Percentiles rank a stretch among this genome's conserved stretches.
These are phyloP conservation scores for Trachelus troglodyta DNA, from an alignment of 2,888 invertebrate species.

Conservation along the genomic window DNA sequence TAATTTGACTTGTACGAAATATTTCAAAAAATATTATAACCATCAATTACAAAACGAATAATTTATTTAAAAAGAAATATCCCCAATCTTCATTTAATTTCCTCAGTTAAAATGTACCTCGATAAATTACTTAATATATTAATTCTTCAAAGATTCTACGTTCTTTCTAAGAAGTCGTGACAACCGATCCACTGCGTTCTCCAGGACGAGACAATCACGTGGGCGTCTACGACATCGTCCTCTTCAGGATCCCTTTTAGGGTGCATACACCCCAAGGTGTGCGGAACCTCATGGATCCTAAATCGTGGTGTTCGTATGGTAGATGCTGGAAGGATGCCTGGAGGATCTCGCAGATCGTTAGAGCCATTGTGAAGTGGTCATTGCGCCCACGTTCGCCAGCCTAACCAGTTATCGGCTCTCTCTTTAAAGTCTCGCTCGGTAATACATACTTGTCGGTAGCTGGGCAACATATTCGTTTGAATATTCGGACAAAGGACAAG, in stretches of 20 bases:
- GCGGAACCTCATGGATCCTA: slow-evolving; percentile 31
- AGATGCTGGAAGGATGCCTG: slow-evolving; percentile 19
- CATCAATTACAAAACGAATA: slow-evolving; percentile 11
- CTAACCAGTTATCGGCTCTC: slow-evolving; percentile 28
- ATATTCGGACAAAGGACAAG: slow-evolving; percentile 10
- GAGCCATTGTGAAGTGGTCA: slow-evolving; percentile 56
- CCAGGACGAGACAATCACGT: slow-evolving; percentile 29
- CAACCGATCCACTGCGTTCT: not conserved
- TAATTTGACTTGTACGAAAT: not conserved
- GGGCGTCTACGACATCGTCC: slow-evolving; percentile 27
- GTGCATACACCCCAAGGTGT: slow-evolving; percentile 47
- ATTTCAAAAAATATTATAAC: no score
- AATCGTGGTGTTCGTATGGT: slow-evolving; percentile 15
- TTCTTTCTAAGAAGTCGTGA: slow-evolving; percentile 37
- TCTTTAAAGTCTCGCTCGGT: slow-evolving; percentile 13
- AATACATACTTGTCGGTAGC: slow-evolving; percentile 29
- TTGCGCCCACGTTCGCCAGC: slow-evolving; percentile 47
- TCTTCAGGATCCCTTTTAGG: slow-evolving; percentile 37
- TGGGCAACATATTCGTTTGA: slow-evolving; percentile 22
- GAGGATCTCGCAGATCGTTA: slow-evolving; percentile 51
- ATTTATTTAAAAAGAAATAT: slow-evolving; percentile 26
- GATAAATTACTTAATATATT: slow-evolving; percentile 33
- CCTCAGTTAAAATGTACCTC: slow-evolving; percentile 26
- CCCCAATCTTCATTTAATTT: slow-evolving; percentile 28
- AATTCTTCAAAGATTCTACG: slow-evolving; percentile 28